Percentiles rank a stretch among this genome's conserved stretches.
Conservation (phyloP, 1,140 invertebrate species). For the Apis cerana region DNA sequence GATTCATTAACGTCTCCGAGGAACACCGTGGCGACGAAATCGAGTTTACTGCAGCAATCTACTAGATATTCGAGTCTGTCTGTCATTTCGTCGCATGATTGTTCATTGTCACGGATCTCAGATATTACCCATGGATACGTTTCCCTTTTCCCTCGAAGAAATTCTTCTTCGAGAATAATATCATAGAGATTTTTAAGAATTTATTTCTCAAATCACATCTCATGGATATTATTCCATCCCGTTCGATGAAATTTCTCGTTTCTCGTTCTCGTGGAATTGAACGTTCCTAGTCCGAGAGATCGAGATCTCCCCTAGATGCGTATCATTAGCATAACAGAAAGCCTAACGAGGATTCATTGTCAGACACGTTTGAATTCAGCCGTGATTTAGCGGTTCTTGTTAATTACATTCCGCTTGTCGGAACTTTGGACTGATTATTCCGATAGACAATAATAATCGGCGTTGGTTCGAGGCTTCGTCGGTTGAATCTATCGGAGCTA, state of each 20-base stretch:
- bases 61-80: background rate
- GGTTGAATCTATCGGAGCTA: conserved; percentile 12
- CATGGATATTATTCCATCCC: too few species aligned
- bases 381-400: conserved; percentile 23
- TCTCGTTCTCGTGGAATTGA: background rate
- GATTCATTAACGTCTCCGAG: conserved; percentile 29
- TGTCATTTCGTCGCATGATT: background rate
- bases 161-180: background rate
- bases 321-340: conserved; percentile 6
- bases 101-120: background rate
- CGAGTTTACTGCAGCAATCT: conserved; percentile 29
- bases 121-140: background rate
- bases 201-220: too few species aligned
- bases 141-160: background rate
- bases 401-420: conserved; percentile 34
- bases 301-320: background rate
- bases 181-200: too few species aligned
- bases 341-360: conserved; percentile 33
- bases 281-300: background rate
- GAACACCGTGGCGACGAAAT: background rate
- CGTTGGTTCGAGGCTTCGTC: background rate
- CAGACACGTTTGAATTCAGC: conserved; percentile 5
- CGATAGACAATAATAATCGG: conserved; percentile 50
- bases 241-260: background rate
- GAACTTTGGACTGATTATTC: conserved; percentile 34